phyloP scores from a whole-genome alignment of 2,113 vertebrate genomes.

The Colinus virginianus region DNA sequence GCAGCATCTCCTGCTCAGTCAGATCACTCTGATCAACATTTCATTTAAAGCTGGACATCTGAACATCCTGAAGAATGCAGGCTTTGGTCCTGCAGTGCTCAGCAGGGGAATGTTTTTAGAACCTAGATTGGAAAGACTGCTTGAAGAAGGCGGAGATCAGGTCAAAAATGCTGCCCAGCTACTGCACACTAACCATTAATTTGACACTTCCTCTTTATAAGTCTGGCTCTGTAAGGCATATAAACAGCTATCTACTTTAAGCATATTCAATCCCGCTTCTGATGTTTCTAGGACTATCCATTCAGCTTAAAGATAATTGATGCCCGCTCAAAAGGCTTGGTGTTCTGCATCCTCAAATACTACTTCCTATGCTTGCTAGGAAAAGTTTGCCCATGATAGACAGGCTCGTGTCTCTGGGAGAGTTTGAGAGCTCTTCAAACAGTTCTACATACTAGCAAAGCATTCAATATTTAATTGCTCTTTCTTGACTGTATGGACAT shows the following conservation, averaged over 20 bases:
- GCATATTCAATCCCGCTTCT: conserved; percentile 28
- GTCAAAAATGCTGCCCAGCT: not conserved
- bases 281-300: conserved; percentile 12
- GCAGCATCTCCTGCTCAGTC: not conserved
- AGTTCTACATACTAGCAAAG: not conserved
- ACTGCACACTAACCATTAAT: not conserved
- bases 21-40: not conserved
- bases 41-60: not conserved
- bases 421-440: not conserved
- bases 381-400: not conserved
- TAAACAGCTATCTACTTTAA: conserved; percentile 30
- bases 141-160: not conserved
- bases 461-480: conserved; percentile 1
- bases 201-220: conserved; percentile 10
- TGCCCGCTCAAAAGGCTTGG: not conserved
- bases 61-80: not conserved
- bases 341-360: not conserved
- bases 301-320: conserved; percentile 14
- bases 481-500: not conserved
- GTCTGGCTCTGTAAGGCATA: not conserved
- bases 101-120: not conserved
- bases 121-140: not conserved
- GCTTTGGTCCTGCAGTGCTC: not conserved
- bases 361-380: not conserved
- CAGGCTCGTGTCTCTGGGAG: not conserved